phyloP scores from a whole-genome alignment of 2,797 vertebrate species.

The Enteromius argenteus region DNA sequence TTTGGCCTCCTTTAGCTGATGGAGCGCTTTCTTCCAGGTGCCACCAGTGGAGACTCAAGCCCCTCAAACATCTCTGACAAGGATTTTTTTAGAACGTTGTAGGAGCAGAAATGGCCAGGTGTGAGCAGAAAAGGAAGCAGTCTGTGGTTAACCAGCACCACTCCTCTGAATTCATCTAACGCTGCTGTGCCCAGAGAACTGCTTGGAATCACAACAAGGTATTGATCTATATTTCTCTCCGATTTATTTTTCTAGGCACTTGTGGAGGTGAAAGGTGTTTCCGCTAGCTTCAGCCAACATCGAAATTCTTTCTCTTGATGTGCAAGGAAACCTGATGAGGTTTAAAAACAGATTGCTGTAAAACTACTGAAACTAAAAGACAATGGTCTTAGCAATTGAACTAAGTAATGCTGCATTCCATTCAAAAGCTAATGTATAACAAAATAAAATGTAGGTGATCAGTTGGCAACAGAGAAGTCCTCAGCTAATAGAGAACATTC shows the following conservation, averaged over 20 bases:
- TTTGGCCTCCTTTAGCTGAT: constrained; percentile 44
- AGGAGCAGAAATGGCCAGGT: background rate
- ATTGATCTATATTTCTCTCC: constrained; percentile 31
- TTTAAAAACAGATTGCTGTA: constrained; percentile 27
- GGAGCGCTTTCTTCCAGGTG: constrained; percentile 19
- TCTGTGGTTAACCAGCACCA: constrained; percentile 26
- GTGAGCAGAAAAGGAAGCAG: background rate
- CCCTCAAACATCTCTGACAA: constrained; percentile 14
- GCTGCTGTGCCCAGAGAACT: constrained; percentile 25
- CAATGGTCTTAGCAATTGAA: background rate
- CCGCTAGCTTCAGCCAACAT: constrained; percentile 25
- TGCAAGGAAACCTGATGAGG: constrained; percentile 9
- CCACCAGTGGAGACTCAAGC: constrained; percentile 12
- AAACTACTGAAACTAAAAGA: background rate
- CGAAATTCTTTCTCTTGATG: constrained; percentile 18
- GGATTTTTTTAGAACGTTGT: background rate
- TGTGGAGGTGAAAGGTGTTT: constrained; percentile 19
- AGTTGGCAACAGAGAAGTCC: background rate
- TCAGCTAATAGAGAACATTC: background rate
- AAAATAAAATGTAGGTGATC: background rate
- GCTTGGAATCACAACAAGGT: constrained; percentile 33
- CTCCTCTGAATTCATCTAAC: constrained; percentile 19
- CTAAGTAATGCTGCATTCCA: background rate
- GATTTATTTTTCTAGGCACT: constrained; percentile 23
- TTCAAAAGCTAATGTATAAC: too few relatives aligned